Percentiles rank a stretch among this genome's conserved stretches.
These are phyloP conservation scores for Stichodactyla helianthus DNA, from an alignment of 64 coral and sea anemone genomes.

Conservation along the genomic window DNA sequence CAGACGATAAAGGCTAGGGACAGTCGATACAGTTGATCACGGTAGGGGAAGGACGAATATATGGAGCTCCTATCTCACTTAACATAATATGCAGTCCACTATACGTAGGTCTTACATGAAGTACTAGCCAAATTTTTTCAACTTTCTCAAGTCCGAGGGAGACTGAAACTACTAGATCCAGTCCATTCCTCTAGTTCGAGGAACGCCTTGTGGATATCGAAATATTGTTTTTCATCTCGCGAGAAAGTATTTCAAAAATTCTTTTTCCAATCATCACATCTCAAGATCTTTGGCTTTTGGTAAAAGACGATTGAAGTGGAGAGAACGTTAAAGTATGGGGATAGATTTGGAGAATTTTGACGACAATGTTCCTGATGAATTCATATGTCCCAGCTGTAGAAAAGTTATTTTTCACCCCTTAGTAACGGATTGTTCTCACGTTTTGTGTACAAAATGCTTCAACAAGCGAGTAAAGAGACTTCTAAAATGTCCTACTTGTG, in stretches of 20 bases:
- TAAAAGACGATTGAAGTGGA: background rate
- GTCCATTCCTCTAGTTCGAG: background rate
- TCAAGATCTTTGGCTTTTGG: background rate
- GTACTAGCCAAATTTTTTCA: too few relatives aligned
- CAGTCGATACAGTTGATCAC: too few relatives aligned
- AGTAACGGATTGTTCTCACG: conserved; percentile 57
- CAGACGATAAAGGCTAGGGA: too few relatives aligned
- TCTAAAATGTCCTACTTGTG: conserved; percentile 64
- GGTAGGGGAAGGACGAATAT: too few relatives aligned
- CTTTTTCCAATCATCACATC: background rate
- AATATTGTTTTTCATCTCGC: background rate
- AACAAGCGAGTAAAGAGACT: conserved; percentile 65
- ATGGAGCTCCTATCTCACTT: too few relatives aligned
- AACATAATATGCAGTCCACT: too few relatives aligned
- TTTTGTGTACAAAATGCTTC: conserved; percentile 78
- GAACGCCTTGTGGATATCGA: conserved; percentile 15
- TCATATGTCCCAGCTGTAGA: conserved; percentile 83
- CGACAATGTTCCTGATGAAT: conserved; percentile 53
- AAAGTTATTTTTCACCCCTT: conserved; percentile 74
- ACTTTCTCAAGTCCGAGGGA: background rate
- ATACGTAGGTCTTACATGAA: too few relatives aligned
- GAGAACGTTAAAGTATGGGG: conserved; percentile 41
- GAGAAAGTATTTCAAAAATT: background rate
- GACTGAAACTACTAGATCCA: conserved; percentile 13
- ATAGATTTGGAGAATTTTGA: conserved; percentile 69